Evolutionary conservation across 1,140 invertebrate species (phyloP).

Genomic region (Odontomachus brunneus): DNA sequence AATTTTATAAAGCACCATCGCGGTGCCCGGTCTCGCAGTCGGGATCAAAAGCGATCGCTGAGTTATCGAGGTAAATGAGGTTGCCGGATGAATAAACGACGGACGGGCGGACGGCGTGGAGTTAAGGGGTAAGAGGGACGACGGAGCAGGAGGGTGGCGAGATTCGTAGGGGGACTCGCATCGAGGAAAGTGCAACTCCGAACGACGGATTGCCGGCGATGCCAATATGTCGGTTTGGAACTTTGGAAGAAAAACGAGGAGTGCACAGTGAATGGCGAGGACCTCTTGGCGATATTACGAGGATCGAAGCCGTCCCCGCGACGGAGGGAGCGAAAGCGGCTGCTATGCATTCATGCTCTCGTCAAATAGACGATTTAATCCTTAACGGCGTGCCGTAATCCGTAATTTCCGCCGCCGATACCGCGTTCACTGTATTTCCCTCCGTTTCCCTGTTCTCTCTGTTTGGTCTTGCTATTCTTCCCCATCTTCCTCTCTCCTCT

Average conservation of each 20-base stretch:
- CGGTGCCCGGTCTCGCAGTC: no score
- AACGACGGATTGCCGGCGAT: conserved; percentile 51
- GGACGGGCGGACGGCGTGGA: background rate
- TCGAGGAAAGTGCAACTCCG: conserved; percentile 52
- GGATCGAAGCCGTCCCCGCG: conserved; percentile 21
- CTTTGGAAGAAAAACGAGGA: conserved; percentile 42
- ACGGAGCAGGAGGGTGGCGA: background rate
- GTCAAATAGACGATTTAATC: conserved; percentile 41
- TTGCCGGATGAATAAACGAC: conserved; percentile 39
- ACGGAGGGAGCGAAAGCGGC: background rate
- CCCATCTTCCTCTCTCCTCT: background rate
- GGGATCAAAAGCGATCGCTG: background rate
- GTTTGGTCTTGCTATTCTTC: no score
- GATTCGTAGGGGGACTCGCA: conserved; percentile 2
- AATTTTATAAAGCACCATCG: conserved; percentile 8
- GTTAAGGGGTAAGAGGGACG: conserved; percentile 14
- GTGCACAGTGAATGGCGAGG: background rate
- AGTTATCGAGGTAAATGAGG: conserved; percentile 42
- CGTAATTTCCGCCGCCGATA: conserved; percentile 13
- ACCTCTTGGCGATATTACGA: conserved; percentile 34
- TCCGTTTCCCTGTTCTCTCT: no score
- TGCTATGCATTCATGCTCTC: conserved; percentile 17
- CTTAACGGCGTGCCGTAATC: conserved; percentile 14
- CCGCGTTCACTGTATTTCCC: background rate
- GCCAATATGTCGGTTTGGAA: conserved; percentile 59